Base-by-base conservation (phyloP, 2,797 vertebrate genomes). In the Apogon talboti region DNA sequence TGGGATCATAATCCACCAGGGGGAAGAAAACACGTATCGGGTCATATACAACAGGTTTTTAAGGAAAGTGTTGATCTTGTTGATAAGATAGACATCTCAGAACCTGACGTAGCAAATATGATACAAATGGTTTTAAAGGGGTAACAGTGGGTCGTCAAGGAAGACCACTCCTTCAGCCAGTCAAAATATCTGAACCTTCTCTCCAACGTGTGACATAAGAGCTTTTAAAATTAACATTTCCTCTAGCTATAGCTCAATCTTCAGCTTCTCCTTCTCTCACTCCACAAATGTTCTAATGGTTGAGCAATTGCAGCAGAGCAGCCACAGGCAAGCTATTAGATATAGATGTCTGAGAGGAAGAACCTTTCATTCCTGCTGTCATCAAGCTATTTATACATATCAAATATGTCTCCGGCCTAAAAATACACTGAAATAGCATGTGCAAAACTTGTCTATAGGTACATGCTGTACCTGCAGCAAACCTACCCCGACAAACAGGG, bases 191-290 rank as follows among this genome's bases (percentile, higher is more conserved):
- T 0, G 35, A 42, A 55, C 33, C 7, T 45, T 16, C 51, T 66
- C 40, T 60, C 58, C 58, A 66, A 86, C 80, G 54, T 66, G 54
- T 78, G 71, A 87, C 85, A 78, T 54, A 61, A 77, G 73, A 72
- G 58, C 66, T 69, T 83, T 60, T 78, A 79, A 78, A 83, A 78
- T 82, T 90, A 73, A 81, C 76, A 79, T 86, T 78, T 90, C 84
- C 74, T 82, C 76, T 53, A 76, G 76, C 77, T 74, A 79, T 45
- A 72, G 76, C 68, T 82, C 24, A 53, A 59, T 72, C 49, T 41
- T 66, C 51, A 45, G n/a, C 67, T 76, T 51, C 38, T 44, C 48
- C 49, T 71, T 72, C 66, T 77, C 64, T 72, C 38, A 66, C 37
- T 71, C 60, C 66, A 40, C 66, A 85, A 87, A 75, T 83, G 78